Base-by-base conservation (phyloP, 1,140 invertebrate genomes). In the Ceratosolen solmsi region DNA sequence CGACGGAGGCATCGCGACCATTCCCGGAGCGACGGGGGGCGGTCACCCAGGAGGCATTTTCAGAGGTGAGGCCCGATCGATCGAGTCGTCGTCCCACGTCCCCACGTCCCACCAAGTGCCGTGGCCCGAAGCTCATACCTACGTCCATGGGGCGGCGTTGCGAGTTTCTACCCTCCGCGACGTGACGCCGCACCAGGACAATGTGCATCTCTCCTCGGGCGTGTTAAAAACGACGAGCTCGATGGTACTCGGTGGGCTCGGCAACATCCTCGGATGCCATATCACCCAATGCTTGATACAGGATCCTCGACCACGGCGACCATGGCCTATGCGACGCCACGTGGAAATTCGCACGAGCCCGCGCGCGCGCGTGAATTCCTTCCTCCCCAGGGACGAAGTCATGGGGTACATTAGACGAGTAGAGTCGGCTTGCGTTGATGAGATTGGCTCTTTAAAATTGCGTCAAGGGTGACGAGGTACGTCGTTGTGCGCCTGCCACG, bases 1-100 rank as follows among this genome's bases (percentile, higher is more conserved):
- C 70, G 41, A 49, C 13, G 70, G 70, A 71, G 70, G 70, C 38
- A 36, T n/a, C 38, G 3, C 58, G 58, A n/a, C 58, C 25, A 30
- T n/a, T 46, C 13, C 70, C 9, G 36, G 11, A 49, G 11, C 9
- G 41, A 49, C 65, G 65, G n/a, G 22, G 41, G 13, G 17, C 11
- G 5, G 13, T 22, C 51, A 3, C 20, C 63, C 17, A n/a, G 63
- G 63, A 68, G 51, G 17, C 51, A 3, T 68, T 38, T 38, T 38
- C 2, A 38, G 22, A 68, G 63, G 63, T 68, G 63, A 68, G 63
- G 1, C 2, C 3, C 33, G 63, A 68, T 68, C 63, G 63, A 68
- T 68, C 63, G 22, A 9, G 1, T 13, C 38, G 38, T 25, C n/a
- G 9, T 15, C 60, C 7, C 60, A 2, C n/a, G 60, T 25, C 25